Evolutionary conservation across 2,113 vertebrate species (phyloP).

Genomic region (Monarcha castaneiventris): DNA sequence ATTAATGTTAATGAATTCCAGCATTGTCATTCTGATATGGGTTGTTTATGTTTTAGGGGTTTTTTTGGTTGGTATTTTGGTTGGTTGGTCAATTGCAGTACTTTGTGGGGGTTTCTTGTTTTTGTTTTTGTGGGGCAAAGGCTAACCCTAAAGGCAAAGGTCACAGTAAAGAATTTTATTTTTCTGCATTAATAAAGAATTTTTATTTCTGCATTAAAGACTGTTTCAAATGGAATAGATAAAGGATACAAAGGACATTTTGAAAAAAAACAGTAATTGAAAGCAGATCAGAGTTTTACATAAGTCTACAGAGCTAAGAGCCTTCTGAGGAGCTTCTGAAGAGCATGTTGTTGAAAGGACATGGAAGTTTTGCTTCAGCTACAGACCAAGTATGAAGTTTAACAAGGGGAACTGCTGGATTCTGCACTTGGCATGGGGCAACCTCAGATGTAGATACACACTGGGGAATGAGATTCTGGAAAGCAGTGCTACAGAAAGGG

Average conservation of each 20-base stretch:
- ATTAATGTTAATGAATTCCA: background rate
- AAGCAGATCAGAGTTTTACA: background rate
- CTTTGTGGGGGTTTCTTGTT: background rate
- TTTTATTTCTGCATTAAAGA: background rate
- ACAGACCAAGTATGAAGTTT: background rate
- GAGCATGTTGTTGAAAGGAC: background rate
- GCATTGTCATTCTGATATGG: background rate
- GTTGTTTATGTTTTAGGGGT: background rate
- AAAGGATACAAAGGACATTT: background rate
- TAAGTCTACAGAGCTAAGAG: background rate
- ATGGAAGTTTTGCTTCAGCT: background rate
- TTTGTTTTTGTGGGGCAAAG: background rate
- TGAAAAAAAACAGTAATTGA: background rate
- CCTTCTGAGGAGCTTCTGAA: background rate
- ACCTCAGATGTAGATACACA: accelerated
- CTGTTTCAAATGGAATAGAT: background rate
- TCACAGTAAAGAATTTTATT: background rate
- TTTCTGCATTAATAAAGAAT: no score
- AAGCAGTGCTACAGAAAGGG: background rate
- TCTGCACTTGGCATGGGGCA: accelerated
- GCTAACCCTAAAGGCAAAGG: background rate
- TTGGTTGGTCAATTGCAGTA: background rate
- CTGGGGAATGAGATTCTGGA: background rate
- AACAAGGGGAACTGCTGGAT: background rate
- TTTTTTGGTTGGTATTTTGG: background rate